Evolutionary conservation across 37 sponge, comb jelly and placozoan species (phyloP).

Genomic region (Tethya wilhelma): DNA sequence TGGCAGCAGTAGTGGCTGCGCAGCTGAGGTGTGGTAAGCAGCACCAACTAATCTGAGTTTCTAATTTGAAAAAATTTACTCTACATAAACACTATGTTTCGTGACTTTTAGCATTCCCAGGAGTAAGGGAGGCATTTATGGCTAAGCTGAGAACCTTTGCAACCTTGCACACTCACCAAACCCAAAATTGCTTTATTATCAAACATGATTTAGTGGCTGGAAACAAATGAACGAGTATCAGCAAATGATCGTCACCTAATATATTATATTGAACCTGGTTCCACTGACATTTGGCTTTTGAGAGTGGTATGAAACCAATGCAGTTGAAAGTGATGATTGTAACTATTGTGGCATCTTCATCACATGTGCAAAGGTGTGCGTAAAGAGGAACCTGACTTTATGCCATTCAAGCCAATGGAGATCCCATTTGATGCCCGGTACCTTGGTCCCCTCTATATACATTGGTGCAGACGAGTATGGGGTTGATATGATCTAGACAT

Average conservation of each 20-base stretch:
- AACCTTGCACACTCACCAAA: neutral
- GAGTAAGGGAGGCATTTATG: neutral
- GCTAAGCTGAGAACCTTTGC: neutral
- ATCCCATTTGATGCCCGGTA: neutral
- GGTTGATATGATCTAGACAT: neutral
- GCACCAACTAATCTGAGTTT: too few species aligned
- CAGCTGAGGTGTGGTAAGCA: constrained; percentile 33
- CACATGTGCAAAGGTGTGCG: neutral
- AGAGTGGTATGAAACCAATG: constrained; percentile 9
- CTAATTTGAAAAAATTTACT: too few species aligned
- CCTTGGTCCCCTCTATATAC: too few species aligned
- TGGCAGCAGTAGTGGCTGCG: neutral
- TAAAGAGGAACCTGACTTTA: neutral
- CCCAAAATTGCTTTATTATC: neutral
- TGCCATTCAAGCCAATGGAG: neutral
- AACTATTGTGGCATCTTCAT: neutral
- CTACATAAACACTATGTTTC: too few species aligned
- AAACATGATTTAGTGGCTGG: neutral
- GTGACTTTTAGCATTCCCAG: neutral
- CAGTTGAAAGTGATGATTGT: too few species aligned
- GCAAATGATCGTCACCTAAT: too few species aligned
- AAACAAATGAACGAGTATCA: neutral
- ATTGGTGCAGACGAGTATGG: too few species aligned
- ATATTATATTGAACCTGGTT: too few species aligned
- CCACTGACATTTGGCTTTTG: too few species aligned